These are phyloP conservation scores for Meteorus colon DNA, from an alignment of 2,888 invertebrate genomes.

Conservation along the genomic window DNA sequence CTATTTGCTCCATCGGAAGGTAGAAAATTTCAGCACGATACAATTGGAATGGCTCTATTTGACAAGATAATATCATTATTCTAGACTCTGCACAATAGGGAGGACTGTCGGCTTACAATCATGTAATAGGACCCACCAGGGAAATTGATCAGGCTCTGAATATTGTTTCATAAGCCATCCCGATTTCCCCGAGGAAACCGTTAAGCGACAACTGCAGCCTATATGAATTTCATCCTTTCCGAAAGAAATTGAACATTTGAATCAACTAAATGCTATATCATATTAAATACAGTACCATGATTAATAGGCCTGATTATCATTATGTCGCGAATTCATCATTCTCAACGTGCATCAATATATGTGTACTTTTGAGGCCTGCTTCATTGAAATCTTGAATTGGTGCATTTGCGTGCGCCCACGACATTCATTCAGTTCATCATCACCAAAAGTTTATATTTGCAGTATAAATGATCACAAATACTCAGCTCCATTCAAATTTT, in stretches of 20 bases:
- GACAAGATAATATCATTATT: conserved; percentile 14
- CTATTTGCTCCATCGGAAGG: conserved; percentile 48
- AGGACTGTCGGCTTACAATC: conserved; percentile 58
- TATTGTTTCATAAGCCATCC: conserved; percentile 1
- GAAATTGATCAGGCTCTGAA: conserved; percentile 60
- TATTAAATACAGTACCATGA: neutral
- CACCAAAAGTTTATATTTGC: neutral
- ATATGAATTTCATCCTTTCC: neutral
- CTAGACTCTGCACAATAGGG: conserved; percentile 54
- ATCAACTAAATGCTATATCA: neutral
- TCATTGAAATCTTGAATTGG: neutral
- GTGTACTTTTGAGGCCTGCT: neutral
- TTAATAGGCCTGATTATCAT: too few species aligned
- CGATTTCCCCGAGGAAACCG: conserved; percentile 27
- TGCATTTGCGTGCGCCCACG: neutral
- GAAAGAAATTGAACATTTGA: neutral
- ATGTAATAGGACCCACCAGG: conserved; percentile 67
- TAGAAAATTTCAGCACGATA: conserved; percentile 18
- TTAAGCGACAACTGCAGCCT: neutral
- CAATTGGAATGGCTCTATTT: neutral
- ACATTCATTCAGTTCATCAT: neutral
- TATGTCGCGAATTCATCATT: too few species aligned
- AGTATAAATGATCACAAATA: neutral
- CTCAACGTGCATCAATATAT: too few species aligned
- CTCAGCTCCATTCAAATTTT: conserved; percentile 60